Base-by-base conservation (phyloP, 2,797 vertebrate genomes). In the Leptatherina wallacei region DNA sequence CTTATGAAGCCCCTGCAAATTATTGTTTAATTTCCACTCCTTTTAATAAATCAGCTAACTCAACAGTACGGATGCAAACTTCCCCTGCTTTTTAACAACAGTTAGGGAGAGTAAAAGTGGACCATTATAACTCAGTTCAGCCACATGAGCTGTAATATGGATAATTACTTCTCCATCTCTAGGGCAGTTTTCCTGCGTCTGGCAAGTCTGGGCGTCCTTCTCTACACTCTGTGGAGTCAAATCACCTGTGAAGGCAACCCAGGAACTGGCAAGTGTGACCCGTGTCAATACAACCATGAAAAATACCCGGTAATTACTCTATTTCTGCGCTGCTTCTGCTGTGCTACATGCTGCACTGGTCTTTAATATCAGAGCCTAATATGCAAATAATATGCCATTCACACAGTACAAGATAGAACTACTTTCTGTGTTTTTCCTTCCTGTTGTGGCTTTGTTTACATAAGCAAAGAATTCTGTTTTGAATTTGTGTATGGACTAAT, bases 111-210 rank as follows among this genome's bases (percentile, higher is more conserved):
- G 16, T 42, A 42, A 3, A 47, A 20, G 42, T 47, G 18, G 6
- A 47, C 16, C 18, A 47, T 47, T 20, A 47, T 18, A 47, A 20
- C 42, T 47, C 42, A 20, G 42, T 20, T 47, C 6, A 47, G 8
- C 7, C 16, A 18, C 44, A 7, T 47, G 10, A 11, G n/a, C 22
- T 11, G 47, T 49, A 9, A n/a, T 9, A 49, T 49, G 20, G 20
- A n/a, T 49, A n/a, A 49, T 22, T 22, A 51, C 47, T 16, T 80
- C 1, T 69, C 29, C 22, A 7, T 66, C 0, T 52, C 3, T 61
- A 98, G 97, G 89, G 93, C 95, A 0, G 94, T 98, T 49, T 84
- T 95, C 65, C 91, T 98, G 66, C 95, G 96, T 12, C 82, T 98
- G 52, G 86, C 94, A 42, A 96, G 97, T 72, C 89, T 97, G 57